Base-by-base conservation (phyloP, 92 coral and sea anemone genomes). In the Heliopora coerulea region DNA sequence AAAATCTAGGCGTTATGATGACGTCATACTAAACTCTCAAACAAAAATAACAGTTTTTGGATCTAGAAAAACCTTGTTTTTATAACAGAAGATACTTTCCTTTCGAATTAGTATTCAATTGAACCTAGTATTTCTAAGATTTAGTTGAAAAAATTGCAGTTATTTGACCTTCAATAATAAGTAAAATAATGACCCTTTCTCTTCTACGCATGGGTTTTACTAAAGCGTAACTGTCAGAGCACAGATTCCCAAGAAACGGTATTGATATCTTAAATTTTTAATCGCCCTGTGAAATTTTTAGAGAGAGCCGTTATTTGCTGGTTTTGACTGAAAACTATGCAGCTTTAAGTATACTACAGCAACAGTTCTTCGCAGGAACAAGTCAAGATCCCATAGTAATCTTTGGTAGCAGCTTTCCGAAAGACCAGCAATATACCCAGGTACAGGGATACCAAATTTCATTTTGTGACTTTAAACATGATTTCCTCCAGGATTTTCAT, bases 391-490 rank as follows among this genome's bases (percentile, higher is more conserved):
- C 87, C n/a, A n/a, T n/a, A n/a, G n/a, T n/a, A n/a, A n/a, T n/a
- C n/a, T n/a, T n/a, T n/a, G n/a, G n/a, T n/a, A 3, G 96, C 66
- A 89, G 91, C 72, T 89, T 89, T 39, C 96, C 91, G 7, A 89
- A 86, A 52, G 96, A 89, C 68, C 96, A 86, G 57, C 91, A 89
- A 59, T 89, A 86, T 70, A 89, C 96, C 5, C 96, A 89, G 89
- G 96, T 89, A 65, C 25, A 19, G n/a, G 17, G 6, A 37, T 5
- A 37, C 12, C 42, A 4, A 37, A 37, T 37, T 37, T 37, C 42
- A 37, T 37, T 37, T 37, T 12, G 42, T 37, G 42, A 37, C 42
- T 37, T 5, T 12, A 37, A 37, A 37, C 6, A 4, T 12, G 6
- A 37, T 37, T 12, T 12, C 6, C 5, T 37, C 5, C 12, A 12